Percentiles rank a stretch among this genome's conserved stretches.
Evolutionary conservation across 64 coral and sea anemone genomes (phyloP).

Genomic region (Exaiptasia diaphana): DNA sequence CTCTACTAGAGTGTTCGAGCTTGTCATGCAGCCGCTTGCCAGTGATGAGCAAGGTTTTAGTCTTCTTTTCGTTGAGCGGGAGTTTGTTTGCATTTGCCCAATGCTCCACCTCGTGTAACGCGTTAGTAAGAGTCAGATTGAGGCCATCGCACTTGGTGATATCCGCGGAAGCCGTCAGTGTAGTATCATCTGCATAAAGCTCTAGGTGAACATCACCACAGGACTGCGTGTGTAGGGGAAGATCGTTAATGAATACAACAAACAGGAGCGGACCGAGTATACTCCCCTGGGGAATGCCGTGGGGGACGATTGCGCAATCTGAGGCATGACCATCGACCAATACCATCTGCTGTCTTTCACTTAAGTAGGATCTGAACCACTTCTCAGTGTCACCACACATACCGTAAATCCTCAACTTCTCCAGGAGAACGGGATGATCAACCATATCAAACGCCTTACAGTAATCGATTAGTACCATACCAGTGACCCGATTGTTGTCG

Average conservation of each 20-base stretch:
- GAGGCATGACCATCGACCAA: no score
- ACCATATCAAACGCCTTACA: no score
- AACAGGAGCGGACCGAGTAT: not conserved
- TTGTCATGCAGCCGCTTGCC: not conserved
- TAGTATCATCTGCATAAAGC: constrained; percentile 21
- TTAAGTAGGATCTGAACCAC: no score
- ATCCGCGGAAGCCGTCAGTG: not conserved
- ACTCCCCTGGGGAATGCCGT: not conserved
- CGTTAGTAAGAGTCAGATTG: no score
- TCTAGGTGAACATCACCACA: not conserved
- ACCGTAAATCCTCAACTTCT: no score
- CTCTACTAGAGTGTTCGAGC: no score
- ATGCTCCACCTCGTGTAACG: not conserved
- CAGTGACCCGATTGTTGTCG: no score
- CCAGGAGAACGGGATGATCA: no score
- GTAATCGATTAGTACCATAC: no score
- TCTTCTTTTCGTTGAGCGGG: not conserved
- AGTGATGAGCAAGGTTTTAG: not conserved
- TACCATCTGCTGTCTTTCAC: no score
- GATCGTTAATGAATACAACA: not conserved
- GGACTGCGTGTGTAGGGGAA: not conserved
- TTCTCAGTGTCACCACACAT: no score
- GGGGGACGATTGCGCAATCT: no score
- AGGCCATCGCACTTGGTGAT: not conserved
- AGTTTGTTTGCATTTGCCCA: not conserved